Base-by-base conservation (phyloP, 2,797 vertebrate genomes). In the Neomorphus geoffroyi region DNA sequence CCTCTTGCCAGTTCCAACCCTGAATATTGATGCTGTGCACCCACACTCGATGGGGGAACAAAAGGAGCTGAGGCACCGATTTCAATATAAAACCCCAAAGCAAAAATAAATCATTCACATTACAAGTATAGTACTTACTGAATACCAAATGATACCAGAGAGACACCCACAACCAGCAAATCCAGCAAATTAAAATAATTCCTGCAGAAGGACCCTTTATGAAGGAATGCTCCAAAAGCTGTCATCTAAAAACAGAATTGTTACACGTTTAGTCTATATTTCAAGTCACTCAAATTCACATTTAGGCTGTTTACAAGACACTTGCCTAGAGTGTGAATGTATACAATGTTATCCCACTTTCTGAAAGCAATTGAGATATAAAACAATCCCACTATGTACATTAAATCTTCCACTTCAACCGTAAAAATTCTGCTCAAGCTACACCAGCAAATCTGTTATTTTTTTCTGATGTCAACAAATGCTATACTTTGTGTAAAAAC, bases 181-280 rank as follows among this genome's bases (percentile, higher is more conserved):
- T 99, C 99, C 94, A 99, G 98, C 96, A 99, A 98, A 97, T 99
- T 99, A 97, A 99, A 99, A 97, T 99, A 99, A 97, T 99, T 99
- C 96, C 99, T 98, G 97, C 99, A 99, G 98, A 99, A 99, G 56
- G 99, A 99, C 77, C 99, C 99, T 98, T 99, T 99, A 98, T 99
- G 99, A 94, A 99, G 98, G 97, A 99, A 99, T 18, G 99, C 99
- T 97, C 99, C 99, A 62, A 99, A 99, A n/a, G 99, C 99, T 14
- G 99, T 99, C 99, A 99, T 99, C 99, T 99, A 98, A 88, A 97
- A 97, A 95, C 18, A 98, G 74, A 96, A 94, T 70, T 67, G 54
- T 75, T 77, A 88, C 64, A 91, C 6, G 6, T 56, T 97, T 92
- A 97, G 70, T 93, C n/a, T 84, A 35, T 79, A 78, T 87, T 88